Conservation (phyloP, 2,797 vertebrate species). For the Amblyraja radiata region DNA sequence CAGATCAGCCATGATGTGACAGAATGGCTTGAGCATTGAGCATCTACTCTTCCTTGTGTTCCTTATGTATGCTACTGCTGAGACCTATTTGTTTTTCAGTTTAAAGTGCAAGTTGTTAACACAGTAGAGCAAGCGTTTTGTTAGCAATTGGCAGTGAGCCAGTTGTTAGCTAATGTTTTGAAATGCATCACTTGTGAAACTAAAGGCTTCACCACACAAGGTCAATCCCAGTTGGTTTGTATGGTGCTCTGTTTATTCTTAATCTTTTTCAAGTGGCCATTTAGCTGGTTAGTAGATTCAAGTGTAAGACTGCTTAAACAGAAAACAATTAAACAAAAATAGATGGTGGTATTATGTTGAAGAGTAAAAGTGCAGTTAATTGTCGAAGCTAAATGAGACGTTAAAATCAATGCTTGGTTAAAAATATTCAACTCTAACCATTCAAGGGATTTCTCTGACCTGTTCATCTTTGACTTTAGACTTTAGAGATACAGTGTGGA, state of each 20-base stretch:
- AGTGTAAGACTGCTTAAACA: neutral
- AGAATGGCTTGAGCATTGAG: too few species aligned
- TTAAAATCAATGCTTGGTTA: neutral
- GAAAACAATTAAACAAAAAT: neutral
- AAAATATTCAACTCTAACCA: neutral
- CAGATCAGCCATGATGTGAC: too few species aligned
- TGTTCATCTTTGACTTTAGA: neutral
- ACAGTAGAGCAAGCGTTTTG: neutral
- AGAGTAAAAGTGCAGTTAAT: neutral
- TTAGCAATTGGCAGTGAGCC: neutral
- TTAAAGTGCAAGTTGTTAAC: neutral
- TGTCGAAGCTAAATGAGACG: neutral
- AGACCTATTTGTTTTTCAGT: neutral
- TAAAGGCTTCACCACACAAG: neutral
- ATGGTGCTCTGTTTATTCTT: neutral
- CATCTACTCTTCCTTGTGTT: too few species aligned
- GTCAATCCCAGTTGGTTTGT: neutral
- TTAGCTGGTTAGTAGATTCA: neutral
- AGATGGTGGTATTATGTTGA: too few species aligned
- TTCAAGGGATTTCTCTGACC: neutral
- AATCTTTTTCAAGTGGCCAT: neutral
- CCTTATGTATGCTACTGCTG: neutral
- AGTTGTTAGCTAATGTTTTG: neutral
- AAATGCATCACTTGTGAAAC: neutral
- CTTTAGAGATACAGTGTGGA: too few species aligned